Percentiles rank a stretch among this genome's conserved stretches.
Evolutionary conservation across 2,888 invertebrate species (phyloP).

Genomic region (Rotaria macrura): DNA sequence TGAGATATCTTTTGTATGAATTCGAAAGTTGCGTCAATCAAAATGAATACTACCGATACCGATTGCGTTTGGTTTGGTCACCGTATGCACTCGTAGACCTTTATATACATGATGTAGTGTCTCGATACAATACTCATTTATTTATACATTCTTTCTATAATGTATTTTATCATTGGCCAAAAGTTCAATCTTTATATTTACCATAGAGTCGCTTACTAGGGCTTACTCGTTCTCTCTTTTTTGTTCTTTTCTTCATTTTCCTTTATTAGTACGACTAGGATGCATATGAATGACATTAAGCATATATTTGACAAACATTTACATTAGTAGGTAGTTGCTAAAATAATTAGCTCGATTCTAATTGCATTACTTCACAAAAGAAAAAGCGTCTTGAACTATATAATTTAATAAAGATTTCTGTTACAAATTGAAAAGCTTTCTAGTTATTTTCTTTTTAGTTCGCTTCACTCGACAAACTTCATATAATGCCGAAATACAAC

Average conservation of each 20-base stretch:
- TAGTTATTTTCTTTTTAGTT: too few species aligned
- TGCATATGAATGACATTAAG: not conserved
- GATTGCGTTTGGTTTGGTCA: not conserved
- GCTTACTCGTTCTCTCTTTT: not conserved
- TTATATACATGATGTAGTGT: not conserved
- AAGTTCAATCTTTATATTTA: not conserved
- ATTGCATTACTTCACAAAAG: not conserved
- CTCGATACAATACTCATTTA: not conserved
- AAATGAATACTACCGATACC: too few species aligned
- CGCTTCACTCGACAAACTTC: too few species aligned
- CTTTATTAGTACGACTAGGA: not conserved
- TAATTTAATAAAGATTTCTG: too few species aligned
- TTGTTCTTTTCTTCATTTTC: not conserved
- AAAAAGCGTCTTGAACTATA: too few species aligned
- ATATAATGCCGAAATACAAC: too few species aligned
- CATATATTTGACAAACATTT: not conserved
- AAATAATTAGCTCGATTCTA: not conserved
- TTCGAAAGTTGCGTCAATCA: not conserved
- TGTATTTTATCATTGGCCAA: not conserved
- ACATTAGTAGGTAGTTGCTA: not conserved
- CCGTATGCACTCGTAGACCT: not conserved
- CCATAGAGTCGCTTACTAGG: not conserved
- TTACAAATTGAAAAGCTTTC: too few species aligned
- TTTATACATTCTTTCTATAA: not conserved
- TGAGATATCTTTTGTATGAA: not conserved